Base-by-base conservation (phyloP, 1,140 invertebrate genomes). In the Vollenhovia emeryi region DNA sequence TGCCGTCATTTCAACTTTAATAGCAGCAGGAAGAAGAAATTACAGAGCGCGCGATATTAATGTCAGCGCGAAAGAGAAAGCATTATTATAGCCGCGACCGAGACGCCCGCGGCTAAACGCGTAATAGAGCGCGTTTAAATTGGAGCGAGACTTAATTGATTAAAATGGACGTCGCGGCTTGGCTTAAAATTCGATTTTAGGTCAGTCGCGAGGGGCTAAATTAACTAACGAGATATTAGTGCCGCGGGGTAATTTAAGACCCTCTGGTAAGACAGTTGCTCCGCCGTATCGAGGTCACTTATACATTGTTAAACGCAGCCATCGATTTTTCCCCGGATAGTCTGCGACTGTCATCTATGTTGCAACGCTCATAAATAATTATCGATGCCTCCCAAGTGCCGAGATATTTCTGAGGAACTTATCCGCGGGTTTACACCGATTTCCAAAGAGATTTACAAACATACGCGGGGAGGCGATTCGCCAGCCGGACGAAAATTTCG, bases 11-110 rank as follows among this genome's bases (percentile, higher is more conserved):
- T 86, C 68, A 88, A 73, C 66, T 88, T 74, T 84, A 85, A 89
- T 87, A 76, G 87, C 84, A 75, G 83, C 45, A 76, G 59, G 87
- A 83, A 88, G 66, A 79, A 88, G 87, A 73, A 89, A 89, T 89
- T 89, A 89, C 84, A 84, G 87, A 87, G 82, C 68, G 55, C 78
- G 64, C 78, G 55, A 71, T 55, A 83, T 82, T 82, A 82, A 82
- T 82, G 78, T 82, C 78, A 73, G 66, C 59, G 50, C 66, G 78
- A 82, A 82, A 82, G 69, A 79, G 76, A 79, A 82, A 82, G 78
- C 64, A 82, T 82, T 57, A 59, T 82, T 82, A 82, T 82, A 71
- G 78, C 40, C 52, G 66, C 66, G 78, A 73, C 78, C 40, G 66
- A 82, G 66, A 71, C 50, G 78, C 66, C 66, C 50, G 78, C 68